Evolutionary conservation across 1,140 invertebrate genomes (phyloP).

Genomic region (Lasioglossum albipes): DNA sequence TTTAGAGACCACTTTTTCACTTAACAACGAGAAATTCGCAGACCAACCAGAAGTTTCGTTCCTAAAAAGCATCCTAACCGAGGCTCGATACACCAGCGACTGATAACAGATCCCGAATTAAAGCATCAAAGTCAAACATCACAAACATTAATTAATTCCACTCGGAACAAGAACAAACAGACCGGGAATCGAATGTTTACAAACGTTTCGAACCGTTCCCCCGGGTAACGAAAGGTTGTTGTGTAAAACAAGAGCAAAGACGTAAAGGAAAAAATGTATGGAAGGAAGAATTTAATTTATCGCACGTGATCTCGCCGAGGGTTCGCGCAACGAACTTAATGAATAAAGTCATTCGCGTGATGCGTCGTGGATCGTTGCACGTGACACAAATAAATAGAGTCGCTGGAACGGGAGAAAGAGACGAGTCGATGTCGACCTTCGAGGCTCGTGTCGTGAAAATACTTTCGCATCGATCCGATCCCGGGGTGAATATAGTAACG

Average conservation of each 20-base stretch:
- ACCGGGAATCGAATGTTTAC: neutral
- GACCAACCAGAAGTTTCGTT: too few species aligned
- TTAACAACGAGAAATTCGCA: too few species aligned
- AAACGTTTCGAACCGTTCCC: neutral
- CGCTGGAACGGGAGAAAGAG: neutral
- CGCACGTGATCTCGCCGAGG: neutral
- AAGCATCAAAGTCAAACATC: neutral
- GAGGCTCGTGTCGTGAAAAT: slow-evolving; percentile 43
- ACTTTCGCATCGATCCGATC: slow-evolving; percentile 53
- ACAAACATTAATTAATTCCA: neutral
- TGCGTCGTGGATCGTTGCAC: slow-evolving; percentile 36
- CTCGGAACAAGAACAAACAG: neutral
- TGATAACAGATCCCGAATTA: neutral
- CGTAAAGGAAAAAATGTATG: neutral
- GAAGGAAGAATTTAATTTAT: neutral
- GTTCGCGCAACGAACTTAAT: slow-evolving; percentile 30
- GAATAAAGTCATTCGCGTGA: slow-evolving; percentile 41
- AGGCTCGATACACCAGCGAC: neutral
- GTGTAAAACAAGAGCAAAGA: too few species aligned
- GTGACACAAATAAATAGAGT: slow-evolving; percentile 40
- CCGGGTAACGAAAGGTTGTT: neutral
- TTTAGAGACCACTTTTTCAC: too few species aligned
- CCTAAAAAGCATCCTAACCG: neutral
- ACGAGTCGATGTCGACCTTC: neutral
- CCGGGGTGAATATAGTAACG: neutral